These are phyloP conservation scores for Pseudolaguvia tuberculata DNA, from an alignment of 2,113 vertebrate species.

Conservation along the genomic window DNA sequence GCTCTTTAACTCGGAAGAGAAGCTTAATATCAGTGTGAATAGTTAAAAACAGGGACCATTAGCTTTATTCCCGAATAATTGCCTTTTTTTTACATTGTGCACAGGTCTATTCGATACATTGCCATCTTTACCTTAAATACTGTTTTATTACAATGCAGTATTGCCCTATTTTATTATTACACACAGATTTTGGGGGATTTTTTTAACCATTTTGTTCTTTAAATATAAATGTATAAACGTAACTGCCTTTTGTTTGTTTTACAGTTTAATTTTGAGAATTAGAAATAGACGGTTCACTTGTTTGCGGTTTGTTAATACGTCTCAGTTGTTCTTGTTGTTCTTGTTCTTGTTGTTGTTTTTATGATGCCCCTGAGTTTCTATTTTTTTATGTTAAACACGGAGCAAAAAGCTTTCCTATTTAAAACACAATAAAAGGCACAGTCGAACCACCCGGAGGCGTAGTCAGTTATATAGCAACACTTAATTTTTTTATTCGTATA, in stretches of 20 bases:
- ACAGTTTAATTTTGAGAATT: conserved; percentile 62
- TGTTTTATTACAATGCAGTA: conserved; percentile 57
- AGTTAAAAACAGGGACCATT: conserved; percentile 54
- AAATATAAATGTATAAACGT: conserved; percentile 74
- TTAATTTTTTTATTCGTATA: not conserved
- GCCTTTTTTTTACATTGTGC: conserved; percentile 54
- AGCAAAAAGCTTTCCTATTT: conserved; percentile 13
- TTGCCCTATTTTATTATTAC: conserved; percentile 58
- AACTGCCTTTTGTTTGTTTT: conserved; percentile 70
- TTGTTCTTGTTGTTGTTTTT: conserved; percentile 25
- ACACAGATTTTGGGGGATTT: conserved; percentile 64
- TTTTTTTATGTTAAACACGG: conserved; percentile 29
- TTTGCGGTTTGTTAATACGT: conserved; percentile 64
- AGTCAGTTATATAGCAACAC: conserved; percentile 1
- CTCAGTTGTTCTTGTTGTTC: not conserved
- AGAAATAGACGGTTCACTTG: conserved; percentile 70
- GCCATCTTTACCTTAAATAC: conserved; percentile 40
- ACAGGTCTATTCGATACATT: conserved; percentile 29
- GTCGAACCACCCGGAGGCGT: conserved; percentile 7
- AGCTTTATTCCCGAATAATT: conserved; percentile 62
- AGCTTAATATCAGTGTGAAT: conserved; percentile 46
- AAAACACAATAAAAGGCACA: conserved; percentile 27
- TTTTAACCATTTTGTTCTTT: conserved; percentile 62
- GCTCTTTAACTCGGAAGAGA: conserved; percentile 25
- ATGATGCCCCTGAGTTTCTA: conserved; percentile 21